phyloP scores from a whole-genome alignment of 2,888 invertebrate species.

The Torymus tubicola region DNA sequence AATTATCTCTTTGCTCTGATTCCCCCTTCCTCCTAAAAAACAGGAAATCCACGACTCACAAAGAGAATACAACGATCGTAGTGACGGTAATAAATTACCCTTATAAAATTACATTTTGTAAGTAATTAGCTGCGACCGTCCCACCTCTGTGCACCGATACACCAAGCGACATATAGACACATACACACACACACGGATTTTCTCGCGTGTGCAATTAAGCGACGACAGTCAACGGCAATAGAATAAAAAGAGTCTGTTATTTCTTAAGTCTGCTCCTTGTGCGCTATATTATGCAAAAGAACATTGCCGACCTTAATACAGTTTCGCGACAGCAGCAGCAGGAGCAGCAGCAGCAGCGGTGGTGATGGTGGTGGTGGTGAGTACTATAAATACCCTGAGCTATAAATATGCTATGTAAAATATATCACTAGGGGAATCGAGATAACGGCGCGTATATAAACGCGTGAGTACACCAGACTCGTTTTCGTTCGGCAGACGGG shows the following conservation, averaged over 20 bases:
- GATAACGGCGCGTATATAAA: conserved; percentile 27
- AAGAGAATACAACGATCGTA: no score
- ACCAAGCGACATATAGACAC: no score
- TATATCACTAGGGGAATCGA: conserved; percentile 37
- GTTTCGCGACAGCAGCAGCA: conserved; percentile 13
- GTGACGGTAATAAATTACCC: neutral
- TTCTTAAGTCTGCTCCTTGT: no score
- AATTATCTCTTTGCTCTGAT: no score
- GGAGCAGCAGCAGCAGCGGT: no score
- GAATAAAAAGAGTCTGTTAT: no score
- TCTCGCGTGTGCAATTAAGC: conserved; percentile 33
- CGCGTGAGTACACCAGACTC: neutral
- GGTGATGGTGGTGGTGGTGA: neutral
- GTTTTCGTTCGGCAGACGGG: no score
- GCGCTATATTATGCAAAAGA: conserved; percentile 44
- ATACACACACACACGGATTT: neutral
- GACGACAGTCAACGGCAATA: neutral
- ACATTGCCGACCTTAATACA: conserved; percentile 35
- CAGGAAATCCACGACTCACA: no score
- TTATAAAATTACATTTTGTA: neutral
- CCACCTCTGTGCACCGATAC: conserved; percentile 3
- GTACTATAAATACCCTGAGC: conserved; percentile 29
- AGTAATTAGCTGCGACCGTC: conserved; percentile 25
- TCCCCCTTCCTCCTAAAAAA: no score
- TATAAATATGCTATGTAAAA: conserved; percentile 37